Evolutionary conservation across 2,113 vertebrate species (phyloP).

Genomic region (Malurus cyaneus): DNA sequence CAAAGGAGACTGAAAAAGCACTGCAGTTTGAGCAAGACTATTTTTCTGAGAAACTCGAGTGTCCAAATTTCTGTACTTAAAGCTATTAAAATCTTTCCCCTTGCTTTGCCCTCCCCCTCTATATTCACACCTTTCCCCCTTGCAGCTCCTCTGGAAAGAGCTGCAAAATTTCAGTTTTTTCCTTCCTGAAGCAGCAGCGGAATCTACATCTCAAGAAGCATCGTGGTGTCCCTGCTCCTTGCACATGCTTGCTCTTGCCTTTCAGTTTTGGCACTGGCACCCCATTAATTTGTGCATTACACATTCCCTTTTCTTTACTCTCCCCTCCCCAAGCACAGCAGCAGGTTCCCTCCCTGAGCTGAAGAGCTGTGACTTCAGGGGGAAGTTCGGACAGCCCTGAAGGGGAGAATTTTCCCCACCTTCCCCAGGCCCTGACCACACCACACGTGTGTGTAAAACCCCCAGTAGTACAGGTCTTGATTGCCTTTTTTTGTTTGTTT

Average conservation of each 20-base stretch:
- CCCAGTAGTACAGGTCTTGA: not conserved
- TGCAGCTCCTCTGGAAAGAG: not conserved
- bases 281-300: not conserved
- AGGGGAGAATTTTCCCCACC: not conserved
- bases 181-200: not conserved
- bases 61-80: not conserved
- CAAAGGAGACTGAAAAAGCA: not conserved
- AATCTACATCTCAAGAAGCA: not conserved
- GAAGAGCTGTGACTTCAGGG: not conserved
- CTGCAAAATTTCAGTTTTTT: not conserved
- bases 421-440: not conserved
- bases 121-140: not conserved
- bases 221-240: not conserved
- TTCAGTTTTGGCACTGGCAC: not conserved
- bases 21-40: not conserved
- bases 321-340: not conserved
- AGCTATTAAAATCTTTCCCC: not conserved
- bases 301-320: accelerated
- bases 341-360: not conserved
- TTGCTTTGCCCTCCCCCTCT: not conserved
- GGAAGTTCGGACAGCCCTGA: not conserved
- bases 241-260: accelerated
- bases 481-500: not conserved
- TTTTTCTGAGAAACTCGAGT: not conserved
- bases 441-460: not conserved